Evolutionary conservation across 2,888 invertebrate genomes (phyloP), one percentile per base, ranked within the genome.

Genomic region (Sinhomidia bicolor): DNA sequence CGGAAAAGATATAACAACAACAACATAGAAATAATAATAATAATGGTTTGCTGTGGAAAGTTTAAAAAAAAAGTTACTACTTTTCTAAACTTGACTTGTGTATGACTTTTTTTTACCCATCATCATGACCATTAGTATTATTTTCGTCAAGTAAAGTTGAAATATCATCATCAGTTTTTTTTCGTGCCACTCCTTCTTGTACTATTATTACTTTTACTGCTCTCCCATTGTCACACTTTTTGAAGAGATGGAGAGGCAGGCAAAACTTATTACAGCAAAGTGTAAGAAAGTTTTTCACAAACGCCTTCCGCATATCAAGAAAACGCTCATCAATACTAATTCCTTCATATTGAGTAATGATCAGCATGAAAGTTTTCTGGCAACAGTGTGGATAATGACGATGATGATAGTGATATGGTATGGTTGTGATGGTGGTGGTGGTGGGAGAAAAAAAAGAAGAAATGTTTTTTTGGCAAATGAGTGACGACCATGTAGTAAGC

Each of bases 331-430:
- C 86, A 86, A 86, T 86, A 86, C 80, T 54, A 60, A 80, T 76
- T 78, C 71, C 41, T 85, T 85, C 85, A 65, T 85, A 85, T 65
- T 86, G 79, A 86, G 80, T 86, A 86, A 86, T 86, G 86, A 86
- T 86, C 80, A 1, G 26, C 71, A 54, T 68, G 86, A 86, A 86
- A 86, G 86, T 86, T 86, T 85, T 79, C 71, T 86, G 86, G 86
- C 86, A 86, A 80, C 68, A 20, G 68, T 76, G 57, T 12, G 57
- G 36, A 47, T 83, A 65, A 76, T 74, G 60, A 71, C 44, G 51
- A 54, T 32, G 32, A 71, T 23, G 41, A 68, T 44, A 26, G 29
- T 62, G 65, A 81, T 17, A 62, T 44, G 32, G 14, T 32, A 26
- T n/a, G n/a, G n/a, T n/a, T n/a, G n/a, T n/a, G n/a, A n/a, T n/a